phyloP scores from a whole-genome alignment of 2,888 invertebrate species.

The Cheilosia scutellata region DNA sequence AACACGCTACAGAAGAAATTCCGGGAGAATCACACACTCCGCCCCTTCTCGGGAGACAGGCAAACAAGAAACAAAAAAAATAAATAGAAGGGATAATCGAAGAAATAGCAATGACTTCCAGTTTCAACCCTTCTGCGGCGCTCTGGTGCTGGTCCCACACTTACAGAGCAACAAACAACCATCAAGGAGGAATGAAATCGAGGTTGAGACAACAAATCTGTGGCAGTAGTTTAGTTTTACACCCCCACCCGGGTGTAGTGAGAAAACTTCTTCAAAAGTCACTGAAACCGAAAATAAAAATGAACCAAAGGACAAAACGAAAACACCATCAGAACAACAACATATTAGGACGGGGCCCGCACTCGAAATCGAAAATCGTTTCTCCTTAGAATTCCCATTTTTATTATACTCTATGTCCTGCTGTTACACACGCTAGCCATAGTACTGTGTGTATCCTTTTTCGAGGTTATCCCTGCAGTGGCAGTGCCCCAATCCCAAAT shows the following conservation, averaged over 20 bases:
- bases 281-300: constrained; percentile 55
- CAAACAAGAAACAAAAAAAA: constrained; percentile 21
- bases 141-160: background rate
- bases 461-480: background rate
- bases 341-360: constrained; percentile 3
- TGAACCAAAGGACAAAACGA: constrained; percentile 48
- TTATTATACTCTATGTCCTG: constrained; percentile 24
- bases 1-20: constrained; percentile 18
- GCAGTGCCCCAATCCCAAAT: constrained; percentile 36
- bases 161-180: constrained; percentile 60
- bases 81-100: constrained; percentile 72
- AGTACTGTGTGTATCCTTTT: background rate
- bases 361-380: constrained; percentile 74
- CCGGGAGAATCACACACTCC: constrained; percentile 6
- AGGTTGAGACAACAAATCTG: constrained; percentile 72
- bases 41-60: background rate
- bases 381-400: constrained; percentile 53
- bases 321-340: constrained; percentile 1
- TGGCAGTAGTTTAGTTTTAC: constrained; percentile 73
- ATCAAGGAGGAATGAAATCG: constrained; percentile 36
- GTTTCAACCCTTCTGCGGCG: constrained; percentile 48
- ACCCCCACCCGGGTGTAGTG: constrained; percentile 8
- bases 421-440: constrained; percentile 21
- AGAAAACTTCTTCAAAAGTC: constrained; percentile 60
- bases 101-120: constrained; percentile 73